phyloP scores from a whole-genome alignment of 1,140 invertebrate species.

The Drosophila azteca region DNA sequence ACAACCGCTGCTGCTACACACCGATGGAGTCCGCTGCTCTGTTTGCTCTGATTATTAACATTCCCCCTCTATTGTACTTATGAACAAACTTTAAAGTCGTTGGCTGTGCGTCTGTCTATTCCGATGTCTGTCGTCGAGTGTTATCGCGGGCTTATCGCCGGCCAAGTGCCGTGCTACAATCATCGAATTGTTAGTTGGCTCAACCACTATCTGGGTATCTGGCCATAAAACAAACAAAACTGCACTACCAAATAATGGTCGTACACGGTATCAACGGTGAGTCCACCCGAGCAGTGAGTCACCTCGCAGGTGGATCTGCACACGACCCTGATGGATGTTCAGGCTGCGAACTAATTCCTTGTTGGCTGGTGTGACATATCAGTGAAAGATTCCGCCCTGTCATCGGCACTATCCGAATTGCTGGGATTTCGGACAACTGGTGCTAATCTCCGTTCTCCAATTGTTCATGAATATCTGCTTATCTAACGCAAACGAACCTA shows the following conservation, averaged over 20 bases:
- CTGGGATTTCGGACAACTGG: slow-evolving; percentile 15
- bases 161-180: slow-evolving; percentile 30
- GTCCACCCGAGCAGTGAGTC: slow-evolving; percentile 18
- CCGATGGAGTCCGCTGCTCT: background rate
- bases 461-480: slow-evolving; percentile 22
- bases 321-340: background rate
- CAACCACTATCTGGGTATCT: slow-evolving; percentile 24
- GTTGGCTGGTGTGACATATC: slow-evolving; percentile 1
- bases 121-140: slow-evolving; percentile 1
- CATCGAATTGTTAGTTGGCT: slow-evolving; percentile 38
- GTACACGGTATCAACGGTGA: background rate
- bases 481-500: no score
- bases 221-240: slow-evolving; percentile 5
- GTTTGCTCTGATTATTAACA: slow-evolving; percentile 47
- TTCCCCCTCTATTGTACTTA: background rate
- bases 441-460: slow-evolving; percentile 26
- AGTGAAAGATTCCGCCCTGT: slow-evolving; percentile 2
- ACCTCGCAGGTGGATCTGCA: slow-evolving; percentile 21
- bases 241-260: slow-evolving; percentile 21
- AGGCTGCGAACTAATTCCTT: slow-evolving; percentile 4
- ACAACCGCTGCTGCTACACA: slow-evolving; percentile 3
- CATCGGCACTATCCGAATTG: slow-evolving; percentile 13
- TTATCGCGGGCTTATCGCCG: slow-evolving; percentile 51
- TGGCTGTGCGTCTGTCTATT: slow-evolving; percentile 11
- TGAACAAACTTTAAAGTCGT: background rate